phyloP scores from a whole-genome alignment of 2,113 vertebrate genomes.

The Osmerus eperlanus region DNA sequence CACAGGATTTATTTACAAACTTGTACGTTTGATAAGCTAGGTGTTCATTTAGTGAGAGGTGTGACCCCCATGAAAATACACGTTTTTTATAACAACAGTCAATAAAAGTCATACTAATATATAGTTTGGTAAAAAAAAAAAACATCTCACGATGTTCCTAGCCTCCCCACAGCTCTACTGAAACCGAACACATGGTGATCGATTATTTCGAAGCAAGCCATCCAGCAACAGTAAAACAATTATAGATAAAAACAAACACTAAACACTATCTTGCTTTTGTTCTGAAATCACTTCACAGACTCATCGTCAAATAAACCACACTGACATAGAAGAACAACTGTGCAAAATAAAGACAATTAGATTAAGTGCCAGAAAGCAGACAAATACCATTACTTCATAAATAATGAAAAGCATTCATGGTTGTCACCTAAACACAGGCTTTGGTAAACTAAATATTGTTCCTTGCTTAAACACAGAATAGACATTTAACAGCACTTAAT shows the following conservation, averaged over 20 bases:
- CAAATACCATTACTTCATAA: slow-evolving; percentile 59
- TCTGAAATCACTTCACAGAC: slow-evolving; percentile 59
- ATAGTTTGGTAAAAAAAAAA: background rate
- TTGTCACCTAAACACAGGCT: slow-evolving; percentile 27
- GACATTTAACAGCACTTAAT: slow-evolving; percentile 5
- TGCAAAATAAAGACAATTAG: slow-evolving; percentile 65
- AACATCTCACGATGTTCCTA: no score
- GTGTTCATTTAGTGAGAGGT: no score
- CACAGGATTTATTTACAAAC: no score
- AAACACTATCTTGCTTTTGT: slow-evolving; percentile 43
- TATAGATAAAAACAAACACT: slow-evolving; percentile 11
- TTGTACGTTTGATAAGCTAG: no score
- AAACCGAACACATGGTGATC: background rate
- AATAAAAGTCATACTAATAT: no score
- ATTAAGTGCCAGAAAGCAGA: slow-evolving; percentile 49
- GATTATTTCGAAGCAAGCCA: background rate
- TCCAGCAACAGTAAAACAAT: background rate
- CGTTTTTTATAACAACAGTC: no score
- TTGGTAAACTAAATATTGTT: background rate
- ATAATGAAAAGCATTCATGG: slow-evolving; percentile 59
- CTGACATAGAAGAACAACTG: slow-evolving; percentile 48
- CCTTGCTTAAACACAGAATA: slow-evolving; percentile 16
- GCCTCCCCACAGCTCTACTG: no score
- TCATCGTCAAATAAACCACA: slow-evolving; percentile 43
- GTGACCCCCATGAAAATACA: no score